Conservation (phyloP, 2,888 invertebrate genomes). For the Thera britannica region DNA sequence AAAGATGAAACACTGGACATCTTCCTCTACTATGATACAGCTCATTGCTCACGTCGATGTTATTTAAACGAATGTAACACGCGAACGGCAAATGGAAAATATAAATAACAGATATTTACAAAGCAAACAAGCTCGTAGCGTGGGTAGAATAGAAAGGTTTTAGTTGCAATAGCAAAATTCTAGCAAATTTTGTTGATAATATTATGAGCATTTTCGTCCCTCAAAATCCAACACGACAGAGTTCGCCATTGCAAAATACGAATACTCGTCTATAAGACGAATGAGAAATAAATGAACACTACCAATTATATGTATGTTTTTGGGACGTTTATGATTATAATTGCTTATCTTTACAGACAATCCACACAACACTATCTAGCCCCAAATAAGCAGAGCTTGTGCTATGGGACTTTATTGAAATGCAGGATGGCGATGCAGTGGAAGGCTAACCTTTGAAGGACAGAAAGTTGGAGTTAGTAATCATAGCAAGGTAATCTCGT, state of each 20-base stretch:
- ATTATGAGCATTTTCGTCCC: no score
- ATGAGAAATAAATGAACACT: no score
- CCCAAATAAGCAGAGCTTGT: no score
- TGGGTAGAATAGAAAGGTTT: constrained; percentile 36
- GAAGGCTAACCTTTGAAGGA: background rate
- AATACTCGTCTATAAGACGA: no score
- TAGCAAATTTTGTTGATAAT: background rate
- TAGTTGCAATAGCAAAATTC: constrained; percentile 3
- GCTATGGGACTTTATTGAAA: no score
- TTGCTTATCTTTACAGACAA: no score
- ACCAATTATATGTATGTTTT: no score
- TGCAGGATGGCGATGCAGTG: background rate
- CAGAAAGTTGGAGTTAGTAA: constrained; percentile 13
- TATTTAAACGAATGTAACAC: constrained; percentile 33
- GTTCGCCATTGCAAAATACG: no score
- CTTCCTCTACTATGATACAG: constrained; percentile 13
- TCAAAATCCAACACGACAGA: no score
- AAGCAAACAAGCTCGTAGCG: constrained; percentile 32
- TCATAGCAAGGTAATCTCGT: constrained; percentile 2
- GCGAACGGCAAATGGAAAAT: constrained; percentile 38
- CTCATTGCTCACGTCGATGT: constrained; percentile 26
- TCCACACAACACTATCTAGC: no score
- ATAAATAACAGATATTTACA: constrained; percentile 40
- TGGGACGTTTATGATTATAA: no score
- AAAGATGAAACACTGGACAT: background rate